A percentile compares a stretch with the other conserved stretches of the same genome.
Conservation (phyloP, 2,797 vertebrate genomes). For the Chanos chanos region DNA sequence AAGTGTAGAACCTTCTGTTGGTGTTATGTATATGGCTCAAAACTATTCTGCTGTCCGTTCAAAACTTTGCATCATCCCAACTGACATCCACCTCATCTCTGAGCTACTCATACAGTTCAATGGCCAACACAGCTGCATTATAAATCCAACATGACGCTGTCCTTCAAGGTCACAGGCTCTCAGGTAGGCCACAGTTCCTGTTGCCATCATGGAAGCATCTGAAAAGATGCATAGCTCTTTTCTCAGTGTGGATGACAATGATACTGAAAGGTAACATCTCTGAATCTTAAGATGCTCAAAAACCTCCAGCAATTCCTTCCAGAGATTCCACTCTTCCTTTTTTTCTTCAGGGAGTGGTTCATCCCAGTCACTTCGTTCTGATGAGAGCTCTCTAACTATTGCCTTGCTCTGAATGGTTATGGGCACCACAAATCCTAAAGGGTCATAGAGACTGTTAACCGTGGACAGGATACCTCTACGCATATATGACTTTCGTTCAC, state of each 20-base stretch:
- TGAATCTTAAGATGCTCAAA: not conserved
- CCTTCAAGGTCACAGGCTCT: not conserved
- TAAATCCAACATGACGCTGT: not conserved
- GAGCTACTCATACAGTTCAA: conserved; percentile 27
- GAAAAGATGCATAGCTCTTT: conserved; percentile 10
- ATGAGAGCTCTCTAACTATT: not conserved
- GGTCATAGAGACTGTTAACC: not conserved
- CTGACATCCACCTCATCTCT: conserved; percentile 3
- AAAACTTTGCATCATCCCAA: not conserved
- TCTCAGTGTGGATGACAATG: not conserved
- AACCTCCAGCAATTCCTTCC: not conserved
- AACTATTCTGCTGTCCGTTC: conserved; percentile 35
- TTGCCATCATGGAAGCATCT: conserved; percentile 17
- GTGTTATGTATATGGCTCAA: conserved; percentile 34
- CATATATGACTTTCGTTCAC: conserved; percentile 2
- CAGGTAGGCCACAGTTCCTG: conserved; percentile 22
- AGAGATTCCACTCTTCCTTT: not conserved
- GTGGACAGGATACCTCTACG: not conserved
- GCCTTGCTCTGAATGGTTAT: not conserved
- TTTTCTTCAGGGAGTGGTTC: not conserved
- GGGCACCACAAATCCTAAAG: not conserved
- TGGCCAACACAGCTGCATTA: conserved; percentile 10
- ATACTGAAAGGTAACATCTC: not conserved
- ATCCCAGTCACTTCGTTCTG: not conserved
- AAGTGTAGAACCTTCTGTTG: conserved; percentile 20